Base-by-base conservation (phyloP, 2,113 vertebrate species). In the Odobenus rosmarus region DNA sequence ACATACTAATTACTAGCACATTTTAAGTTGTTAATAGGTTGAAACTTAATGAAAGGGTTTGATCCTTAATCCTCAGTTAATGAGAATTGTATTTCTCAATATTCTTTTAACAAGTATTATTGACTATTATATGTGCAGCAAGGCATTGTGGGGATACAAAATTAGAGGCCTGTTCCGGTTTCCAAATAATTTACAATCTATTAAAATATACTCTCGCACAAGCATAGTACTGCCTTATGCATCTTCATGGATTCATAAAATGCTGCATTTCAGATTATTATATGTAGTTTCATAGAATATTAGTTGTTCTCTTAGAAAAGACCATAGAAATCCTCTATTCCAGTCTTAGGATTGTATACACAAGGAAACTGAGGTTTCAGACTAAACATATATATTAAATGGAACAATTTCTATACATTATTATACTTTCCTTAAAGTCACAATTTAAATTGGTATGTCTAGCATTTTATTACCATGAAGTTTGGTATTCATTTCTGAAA, bases 1-100 rank as follows among this genome's bases (percentile, higher is more conserved):
- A 69, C 7, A 23, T 76, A 59, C 14, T 76, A 49, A 23, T 90
- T 81, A 83, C 13, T 82, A 77, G 46, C 39, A 83, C n/a, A 72
- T 96, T 90, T 90, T 90, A 97, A 94, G 31, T 94, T 96, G 62
- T 88, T 96, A 94, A 72, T 77, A 79, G 83, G 51, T 94, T 96
- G 69, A 82, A 81, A 92, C 85, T 42, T 95, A 84, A n/a, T 90
- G 76, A 80, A 86, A 87, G 10, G 28, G 6, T 64, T 90, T 94
- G 95, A 82, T 71, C 21, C 42, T 96, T 90, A 92, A 86, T 82
- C 14, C 46, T 96, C 24, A 5, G 23, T 94, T 69, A 96, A 57
- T 89, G 46, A 81, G 55, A 76, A 74, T 81, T 62, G 72, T 89
- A 77, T 57, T 92, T 81, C 61, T 94, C 28, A 81, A 14, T n/a